These are phyloP conservation scores for Micromesistius poutassou DNA, from an alignment of 2,797 vertebrate species.

Conservation along the genomic window DNA sequence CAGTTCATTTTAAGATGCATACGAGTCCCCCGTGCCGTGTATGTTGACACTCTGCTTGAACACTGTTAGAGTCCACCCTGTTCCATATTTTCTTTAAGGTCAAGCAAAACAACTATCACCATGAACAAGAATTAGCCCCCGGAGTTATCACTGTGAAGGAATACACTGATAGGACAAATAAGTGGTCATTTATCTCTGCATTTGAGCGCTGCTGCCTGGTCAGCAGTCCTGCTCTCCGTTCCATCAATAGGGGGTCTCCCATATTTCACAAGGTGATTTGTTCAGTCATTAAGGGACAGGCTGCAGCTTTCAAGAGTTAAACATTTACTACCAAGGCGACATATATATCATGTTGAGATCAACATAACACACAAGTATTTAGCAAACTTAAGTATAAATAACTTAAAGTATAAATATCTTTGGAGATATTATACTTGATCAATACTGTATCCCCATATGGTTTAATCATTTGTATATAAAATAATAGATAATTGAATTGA, in stretches of 20 bases:
- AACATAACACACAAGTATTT: neutral
- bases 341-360: neutral
- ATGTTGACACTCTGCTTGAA: neutral
- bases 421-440: neutral
- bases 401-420: too few relatives aligned
- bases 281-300: constrained; percentile 58
- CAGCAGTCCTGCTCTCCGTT: constrained; percentile 64
- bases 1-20: neutral
- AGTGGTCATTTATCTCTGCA: constrained; percentile 63
- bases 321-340: constrained; percentile 29
- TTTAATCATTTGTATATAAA: neutral
- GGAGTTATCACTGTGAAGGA: constrained; percentile 45
- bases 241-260: constrained; percentile 59
- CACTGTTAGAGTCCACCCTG: neutral
- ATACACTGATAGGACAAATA: constrained; percentile 44
- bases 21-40: neutral
- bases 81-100: neutral
- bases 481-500: too few relatives aligned
- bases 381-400: too few relatives aligned
- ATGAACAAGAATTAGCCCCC: constrained; percentile 59
- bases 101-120: constrained; percentile 23
- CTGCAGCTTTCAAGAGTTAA: constrained; percentile 51
- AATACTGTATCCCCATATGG: neutral
- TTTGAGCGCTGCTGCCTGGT: constrained; percentile 56
- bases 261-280: constrained; percentile 66